Percentiles rank a stretch among this genome's conserved stretches.
Conservation (phyloP, 2,797 vertebrate species). For the Lacerta viridis region DNA sequence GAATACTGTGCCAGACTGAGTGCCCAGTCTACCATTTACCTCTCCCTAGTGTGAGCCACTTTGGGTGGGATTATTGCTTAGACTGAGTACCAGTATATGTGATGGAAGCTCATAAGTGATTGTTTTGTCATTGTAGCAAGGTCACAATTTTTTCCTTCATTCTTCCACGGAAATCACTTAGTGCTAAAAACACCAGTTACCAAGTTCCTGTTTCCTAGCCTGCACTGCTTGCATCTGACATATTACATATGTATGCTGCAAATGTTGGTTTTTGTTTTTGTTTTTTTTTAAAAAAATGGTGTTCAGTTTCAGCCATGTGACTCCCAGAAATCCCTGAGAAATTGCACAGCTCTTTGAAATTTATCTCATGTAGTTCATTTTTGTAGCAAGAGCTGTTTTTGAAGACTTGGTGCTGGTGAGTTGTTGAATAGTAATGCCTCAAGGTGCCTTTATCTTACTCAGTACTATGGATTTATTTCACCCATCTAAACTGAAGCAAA, state of each 20-base stretch:
- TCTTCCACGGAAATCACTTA: not conserved
- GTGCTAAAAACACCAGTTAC: not conserved
- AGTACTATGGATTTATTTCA: conserved; percentile 44
- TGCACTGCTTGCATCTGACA: not conserved
- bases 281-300: not conserved
- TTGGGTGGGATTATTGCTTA: not conserved
- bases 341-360: conserved; percentile 29
- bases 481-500: conserved; percentile 41
- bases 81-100: not conserved
- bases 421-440: conserved; percentile 41
- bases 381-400: conserved; percentile 47
- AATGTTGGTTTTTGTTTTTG: not conserved
- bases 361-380: conserved; percentile 42
- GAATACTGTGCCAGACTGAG: not conserved
- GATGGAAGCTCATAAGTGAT: not conserved
- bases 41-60: not conserved
- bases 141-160: no score
- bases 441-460: conserved; percentile 42
- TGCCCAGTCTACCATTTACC: not conserved
- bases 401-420: conserved; percentile 30
- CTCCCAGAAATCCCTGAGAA: conserved; percentile 30
- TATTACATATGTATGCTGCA: not conserved
- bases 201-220: not conserved
- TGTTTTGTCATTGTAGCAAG: not conserved
- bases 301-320: conserved; percentile 6